A percentile compares a stretch with the other conserved stretches of the same genome.
phyloP scores from a whole-genome alignment of 2,797 vertebrate genomes.

The Pseudochirops cupreus region DNA sequence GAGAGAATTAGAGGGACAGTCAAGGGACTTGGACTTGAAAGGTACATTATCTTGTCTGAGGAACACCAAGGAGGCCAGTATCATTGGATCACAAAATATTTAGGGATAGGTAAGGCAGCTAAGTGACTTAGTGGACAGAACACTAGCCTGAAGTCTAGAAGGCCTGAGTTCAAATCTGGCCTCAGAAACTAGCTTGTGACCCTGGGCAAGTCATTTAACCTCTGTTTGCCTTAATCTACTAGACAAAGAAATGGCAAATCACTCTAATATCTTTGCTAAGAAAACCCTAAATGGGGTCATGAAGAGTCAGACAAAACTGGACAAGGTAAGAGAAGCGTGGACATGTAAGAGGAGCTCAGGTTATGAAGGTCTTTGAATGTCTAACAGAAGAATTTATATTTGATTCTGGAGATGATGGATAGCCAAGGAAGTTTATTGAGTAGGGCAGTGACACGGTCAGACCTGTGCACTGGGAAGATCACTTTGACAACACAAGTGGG shows the following conservation, averaged over 20 bases:
- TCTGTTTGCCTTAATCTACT: background rate
- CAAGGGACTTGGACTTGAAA: background rate
- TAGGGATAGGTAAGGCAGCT: background rate
- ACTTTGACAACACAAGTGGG: background rate
- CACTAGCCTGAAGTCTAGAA: background rate
- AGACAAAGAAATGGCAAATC: background rate
- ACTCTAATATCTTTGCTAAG: background rate
- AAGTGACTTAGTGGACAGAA: background rate
- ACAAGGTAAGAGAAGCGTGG: background rate
- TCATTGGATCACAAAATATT: background rate
- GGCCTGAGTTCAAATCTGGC: too few relatives aligned
- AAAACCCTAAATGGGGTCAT: background rate
- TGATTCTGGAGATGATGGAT: background rate
- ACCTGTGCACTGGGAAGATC: background rate
- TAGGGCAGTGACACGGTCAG: background rate
- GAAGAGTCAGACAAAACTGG: background rate
- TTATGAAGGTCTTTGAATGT: background rate
- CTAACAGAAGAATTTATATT: background rate
- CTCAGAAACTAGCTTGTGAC: background rate
- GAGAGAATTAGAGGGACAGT: background rate
- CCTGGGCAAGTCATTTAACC: background rate
- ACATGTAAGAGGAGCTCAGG: background rate
- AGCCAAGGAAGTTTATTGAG: background rate
- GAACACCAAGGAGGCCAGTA: background rate
- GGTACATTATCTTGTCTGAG: background rate